Base-by-base conservation (phyloP, 2,113 vertebrate species). In the Camelus dromedarius region DNA sequence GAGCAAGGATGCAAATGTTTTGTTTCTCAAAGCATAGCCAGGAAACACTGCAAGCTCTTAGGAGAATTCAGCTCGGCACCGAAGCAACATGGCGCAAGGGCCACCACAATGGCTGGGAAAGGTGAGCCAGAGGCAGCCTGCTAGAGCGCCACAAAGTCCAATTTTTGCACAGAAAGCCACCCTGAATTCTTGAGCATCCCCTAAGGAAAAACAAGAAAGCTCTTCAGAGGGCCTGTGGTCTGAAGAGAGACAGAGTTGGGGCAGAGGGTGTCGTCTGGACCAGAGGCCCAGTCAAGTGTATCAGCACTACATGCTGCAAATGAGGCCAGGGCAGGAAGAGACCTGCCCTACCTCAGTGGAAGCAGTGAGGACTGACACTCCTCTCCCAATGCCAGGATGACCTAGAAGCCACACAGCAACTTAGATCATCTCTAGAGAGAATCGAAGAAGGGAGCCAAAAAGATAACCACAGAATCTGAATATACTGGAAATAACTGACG, bases 401-500 rank as follows among this genome's bases (percentile, higher is more conserved):
- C 42, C 20, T 20, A 16, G 0, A 30, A 69, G 64, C 16, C 26
- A 35, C 13, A 10, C 38, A 56, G 38, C 8, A 75, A 54, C 24
- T 73, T 60, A 70, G 11, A 72, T 62, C 77, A 83, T 18, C 32
- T 79, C 62, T 20, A 60, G 14, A 75, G 12, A 70, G 26, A 69
- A 66, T 67, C 28, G 14, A 82, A 95, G n/a, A 32, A 82, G 16
- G 19, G 28, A 9, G 20, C 54, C 54, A 93, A 28, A 50, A 91
- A 64, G 13, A 83, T 32, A 91, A 60, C n/a, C 20, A 48, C 79
- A n/a, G 54, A 60, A 85, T 60, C 56, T 82, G 18, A 72, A 81
- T 62, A 87, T 89, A 75, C 22, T 70, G 10, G 2, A 92, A 86
- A 10, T 48, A 64, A 52, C 54, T 92, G 54, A 95, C 80, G 32